phyloP scores from a whole-genome alignment of 1,140 invertebrate species.

The Pissodes strobi region DNA sequence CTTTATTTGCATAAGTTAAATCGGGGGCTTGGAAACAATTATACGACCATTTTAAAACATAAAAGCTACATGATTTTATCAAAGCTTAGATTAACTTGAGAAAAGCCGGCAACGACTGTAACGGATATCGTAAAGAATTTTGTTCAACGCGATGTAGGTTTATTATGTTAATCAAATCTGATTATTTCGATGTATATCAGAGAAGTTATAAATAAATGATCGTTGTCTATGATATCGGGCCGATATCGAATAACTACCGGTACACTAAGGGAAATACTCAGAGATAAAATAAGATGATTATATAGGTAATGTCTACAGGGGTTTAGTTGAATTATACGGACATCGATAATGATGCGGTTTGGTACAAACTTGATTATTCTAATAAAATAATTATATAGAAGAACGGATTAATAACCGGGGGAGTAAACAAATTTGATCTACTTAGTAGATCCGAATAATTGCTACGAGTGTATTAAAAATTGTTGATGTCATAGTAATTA shows the following conservation, averaged over 20 bases:
- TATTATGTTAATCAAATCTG: not conserved
- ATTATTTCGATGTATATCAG: not conserved
- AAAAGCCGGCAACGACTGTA: not conserved
- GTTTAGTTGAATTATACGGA: not conserved
- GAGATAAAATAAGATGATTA: not conserved
- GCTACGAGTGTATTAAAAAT: no score
- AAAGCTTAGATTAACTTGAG: not conserved
- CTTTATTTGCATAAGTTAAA: not conserved
- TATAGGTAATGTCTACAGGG: not conserved
- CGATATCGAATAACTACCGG: slow-evolving; percentile 1
- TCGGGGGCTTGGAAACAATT: not conserved
- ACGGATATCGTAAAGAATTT: not conserved
- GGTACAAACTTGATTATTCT: no score
- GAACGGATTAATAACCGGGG: no score
- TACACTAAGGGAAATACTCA: not conserved
- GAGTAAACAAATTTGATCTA: no score
- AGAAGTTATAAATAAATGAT: not conserved
- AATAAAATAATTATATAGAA: no score
- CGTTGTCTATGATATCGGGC: not conserved
- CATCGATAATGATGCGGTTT: not conserved
- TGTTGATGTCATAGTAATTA: no score
- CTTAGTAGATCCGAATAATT: no score
- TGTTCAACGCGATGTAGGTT: not conserved
- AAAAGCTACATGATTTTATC: not conserved
- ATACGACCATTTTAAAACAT: not conserved